These are phyloP conservation scores for Propithecus perrieri DNA, from an alignment of 2,797 vertebrate species.

Conservation along the genomic window DNA sequence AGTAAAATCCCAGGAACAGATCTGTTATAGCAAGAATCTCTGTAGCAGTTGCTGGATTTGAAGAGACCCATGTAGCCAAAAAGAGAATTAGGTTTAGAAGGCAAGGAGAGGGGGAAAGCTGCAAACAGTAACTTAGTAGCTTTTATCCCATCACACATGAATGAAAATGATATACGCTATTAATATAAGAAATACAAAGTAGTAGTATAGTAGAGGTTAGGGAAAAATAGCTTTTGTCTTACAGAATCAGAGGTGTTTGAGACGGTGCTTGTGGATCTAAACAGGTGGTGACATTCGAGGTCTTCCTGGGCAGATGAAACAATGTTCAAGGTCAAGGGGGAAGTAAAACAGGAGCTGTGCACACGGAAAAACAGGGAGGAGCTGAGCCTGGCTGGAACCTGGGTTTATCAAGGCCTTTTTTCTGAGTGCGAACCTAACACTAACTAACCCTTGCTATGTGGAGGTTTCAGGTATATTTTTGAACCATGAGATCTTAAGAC, in stretches of 20 bases:
- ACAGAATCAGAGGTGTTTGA: not conserved
- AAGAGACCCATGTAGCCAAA: not conserved
- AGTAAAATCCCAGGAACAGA: not conserved
- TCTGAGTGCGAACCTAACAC: not conserved
- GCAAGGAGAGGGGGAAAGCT: not conserved
- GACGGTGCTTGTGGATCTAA: not conserved
- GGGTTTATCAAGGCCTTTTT: not conserved
- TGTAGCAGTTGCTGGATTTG: not conserved
- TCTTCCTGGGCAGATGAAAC: not conserved
- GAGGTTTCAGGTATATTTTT: not conserved
- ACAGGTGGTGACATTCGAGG: not conserved
- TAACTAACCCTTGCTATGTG: slow-evolving; percentile 14
- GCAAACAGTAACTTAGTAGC: not conserved
- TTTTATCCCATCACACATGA: not conserved
- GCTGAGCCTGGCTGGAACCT: not conserved
- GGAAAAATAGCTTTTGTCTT: not conserved
- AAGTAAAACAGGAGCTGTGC: not conserved
- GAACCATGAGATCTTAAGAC: not conserved
- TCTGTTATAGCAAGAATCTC: not conserved
- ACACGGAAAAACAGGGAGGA: not conserved
- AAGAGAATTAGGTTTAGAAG: not conserved
- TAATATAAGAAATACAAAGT: not conserved
- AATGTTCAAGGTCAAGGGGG: not conserved
- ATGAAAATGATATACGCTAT: not conserved
- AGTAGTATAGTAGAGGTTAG: not conserved